These are phyloP conservation scores for Sander vitreus DNA, from an alignment of 2,113 vertebrate species.

Conservation along the genomic window DNA sequence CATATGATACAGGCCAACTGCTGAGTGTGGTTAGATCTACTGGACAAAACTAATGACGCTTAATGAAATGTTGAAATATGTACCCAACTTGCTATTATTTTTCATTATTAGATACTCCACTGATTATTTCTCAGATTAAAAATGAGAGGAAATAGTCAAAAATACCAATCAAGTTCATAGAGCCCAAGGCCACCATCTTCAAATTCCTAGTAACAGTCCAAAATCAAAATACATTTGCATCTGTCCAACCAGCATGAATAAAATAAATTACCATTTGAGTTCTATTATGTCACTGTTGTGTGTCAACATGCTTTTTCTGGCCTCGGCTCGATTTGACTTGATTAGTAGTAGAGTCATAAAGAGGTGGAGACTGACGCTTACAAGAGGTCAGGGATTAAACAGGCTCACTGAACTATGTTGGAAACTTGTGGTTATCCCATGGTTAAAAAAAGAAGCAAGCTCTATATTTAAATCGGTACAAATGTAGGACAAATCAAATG, in stretches of 20 bases:
- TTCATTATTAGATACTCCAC: neutral
- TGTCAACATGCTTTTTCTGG: constrained; percentile 11
- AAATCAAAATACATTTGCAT: neutral
- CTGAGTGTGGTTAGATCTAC: neutral
- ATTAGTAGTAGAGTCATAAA: constrained; percentile 26
- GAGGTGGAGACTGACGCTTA: constrained; percentile 1
- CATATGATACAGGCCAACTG: neutral
- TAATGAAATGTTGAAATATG: neutral
- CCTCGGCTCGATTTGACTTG: neutral
- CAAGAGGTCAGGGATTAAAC: constrained; percentile 65
- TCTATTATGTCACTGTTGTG: neutral
- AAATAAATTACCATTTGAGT: neutral
- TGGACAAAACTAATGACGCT: neutral
- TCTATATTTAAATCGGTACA: constrained; percentile 49
- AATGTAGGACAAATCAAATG: constrained; percentile 14
- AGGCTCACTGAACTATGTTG: constrained; percentile 74
- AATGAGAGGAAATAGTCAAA: neutral
- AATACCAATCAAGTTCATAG: neutral
- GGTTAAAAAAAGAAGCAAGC: constrained; percentile 47
- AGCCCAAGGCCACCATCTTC: neutral
- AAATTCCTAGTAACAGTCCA: neutral
- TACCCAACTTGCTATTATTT: neutral
- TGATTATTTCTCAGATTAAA: neutral
- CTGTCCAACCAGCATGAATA: neutral
- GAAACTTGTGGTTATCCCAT: constrained; percentile 51